Evolutionary conservation across 1,140 invertebrate species (phyloP).

Genomic region (Drosophila pandora): DNA sequence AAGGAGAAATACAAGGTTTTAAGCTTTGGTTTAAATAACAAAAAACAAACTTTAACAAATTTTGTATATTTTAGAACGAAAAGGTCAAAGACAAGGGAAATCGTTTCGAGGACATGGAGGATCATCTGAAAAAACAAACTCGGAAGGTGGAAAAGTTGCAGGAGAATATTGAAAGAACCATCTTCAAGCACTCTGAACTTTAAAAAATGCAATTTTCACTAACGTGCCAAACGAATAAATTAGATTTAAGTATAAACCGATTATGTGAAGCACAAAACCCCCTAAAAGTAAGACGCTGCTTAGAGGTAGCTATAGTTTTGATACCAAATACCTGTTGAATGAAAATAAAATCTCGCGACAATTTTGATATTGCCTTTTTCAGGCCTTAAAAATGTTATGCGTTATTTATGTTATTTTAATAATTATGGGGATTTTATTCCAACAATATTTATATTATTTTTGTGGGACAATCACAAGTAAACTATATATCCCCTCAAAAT

Average conservation of each 20-base stretch:
- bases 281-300: constrained; percentile 25
- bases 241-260: constrained; percentile 36
- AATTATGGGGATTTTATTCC: too few species aligned
- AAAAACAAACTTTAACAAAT: not conserved
- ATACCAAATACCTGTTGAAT: constrained; percentile 65
- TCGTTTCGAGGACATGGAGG: constrained; percentile 87
- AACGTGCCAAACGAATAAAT: constrained; percentile 69
- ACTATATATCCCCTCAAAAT: too few species aligned
- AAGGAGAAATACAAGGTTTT: constrained; percentile 86
- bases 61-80: constrained; percentile 84
- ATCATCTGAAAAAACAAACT: constrained; percentile 91
- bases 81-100: constrained; percentile 87
- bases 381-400: not conserved
- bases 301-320: constrained; percentile 42
- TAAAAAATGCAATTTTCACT: constrained; percentile 76
- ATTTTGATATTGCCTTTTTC: too few species aligned
- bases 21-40: not conserved
- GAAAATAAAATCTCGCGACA: constrained; percentile 45
- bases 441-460: too few species aligned
- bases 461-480: too few species aligned
- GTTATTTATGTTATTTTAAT: too few species aligned
- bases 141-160: constrained; percentile 95
- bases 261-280: constrained; percentile 40
- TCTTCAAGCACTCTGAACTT: constrained; percentile 90
- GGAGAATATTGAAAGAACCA: constrained; percentile 90